Conservation (phyloP, 2,888 invertebrate species). For the Trichogramma evanescens region DNA sequence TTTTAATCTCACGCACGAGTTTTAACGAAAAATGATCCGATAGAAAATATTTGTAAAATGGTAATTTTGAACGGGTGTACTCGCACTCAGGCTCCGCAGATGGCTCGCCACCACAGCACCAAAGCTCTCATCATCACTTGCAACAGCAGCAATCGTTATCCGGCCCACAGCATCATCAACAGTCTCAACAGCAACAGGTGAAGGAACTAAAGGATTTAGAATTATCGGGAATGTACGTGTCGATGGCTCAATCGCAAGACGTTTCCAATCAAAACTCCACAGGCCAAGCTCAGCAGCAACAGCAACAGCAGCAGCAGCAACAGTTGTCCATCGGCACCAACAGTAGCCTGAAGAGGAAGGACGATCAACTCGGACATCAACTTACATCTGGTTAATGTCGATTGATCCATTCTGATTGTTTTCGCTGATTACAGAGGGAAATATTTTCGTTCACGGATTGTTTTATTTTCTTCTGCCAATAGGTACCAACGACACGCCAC, state of each 20-base stretch:
- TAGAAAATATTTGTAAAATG: no score
- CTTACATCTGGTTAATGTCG: slow-evolving; percentile 35
- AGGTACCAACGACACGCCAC: slow-evolving; percentile 41
- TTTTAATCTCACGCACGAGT: no score
- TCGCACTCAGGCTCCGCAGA: slow-evolving; percentile 42
- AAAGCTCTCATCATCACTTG: slow-evolving; percentile 44
- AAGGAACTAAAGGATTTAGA: slow-evolving; percentile 45
- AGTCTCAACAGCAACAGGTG: slow-evolving; percentile 49
- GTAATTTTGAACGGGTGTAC: no score
- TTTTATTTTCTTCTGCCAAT: not conserved
- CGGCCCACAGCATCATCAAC: slow-evolving; percentile 41
- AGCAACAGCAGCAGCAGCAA: slow-evolving; percentile 44
- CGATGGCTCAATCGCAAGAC: slow-evolving; percentile 46
- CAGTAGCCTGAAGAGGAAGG: slow-evolving; percentile 40
- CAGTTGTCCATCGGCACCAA: slow-evolving; percentile 38
- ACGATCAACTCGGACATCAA: slow-evolving; percentile 36
- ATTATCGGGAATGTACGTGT: slow-evolving; percentile 42
- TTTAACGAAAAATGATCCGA: no score
- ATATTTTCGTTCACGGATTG: not conserved
- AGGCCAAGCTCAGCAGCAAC: slow-evolving; percentile 20
- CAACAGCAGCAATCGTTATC: slow-evolving; percentile 44
- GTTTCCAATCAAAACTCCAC: slow-evolving; percentile 46
- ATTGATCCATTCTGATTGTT: not conserved
- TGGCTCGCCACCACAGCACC: slow-evolving; percentile 46
- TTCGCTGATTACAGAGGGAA: not conserved